Evolutionary conservation across 2,888 invertebrate genomes (phyloP), one percentile per base, ranked within the genome.

Genomic region (Scrobipalpa atriplicella): DNA sequence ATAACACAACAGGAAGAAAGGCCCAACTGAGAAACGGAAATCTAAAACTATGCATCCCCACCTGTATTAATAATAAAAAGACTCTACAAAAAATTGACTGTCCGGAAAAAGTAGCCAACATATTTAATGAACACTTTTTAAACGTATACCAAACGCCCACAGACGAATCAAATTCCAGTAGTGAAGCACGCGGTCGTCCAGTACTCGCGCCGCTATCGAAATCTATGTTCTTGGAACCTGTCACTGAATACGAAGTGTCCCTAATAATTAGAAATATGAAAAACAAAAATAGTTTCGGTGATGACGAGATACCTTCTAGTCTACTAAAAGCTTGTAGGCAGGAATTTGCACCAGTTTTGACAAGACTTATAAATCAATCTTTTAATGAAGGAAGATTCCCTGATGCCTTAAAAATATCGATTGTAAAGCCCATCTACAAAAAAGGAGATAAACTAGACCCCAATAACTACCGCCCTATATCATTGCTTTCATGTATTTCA

Each of bases 281-380:
- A 36, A 58, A 21, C 10, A 3, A 7, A n/a, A 58, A 36, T n/a
- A 36, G 36, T 58, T 16, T 58, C 2, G 47, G 47, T 3, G 47
- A 47, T 9, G 47, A 47, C 13, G 47, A 47, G 13, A 47, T 47
- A 47, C 47, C 47, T 3, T 8, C 47, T 47, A 13, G 13, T 13
- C 7, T 47, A 13, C 47, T 54, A 10, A 54, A 54, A 21, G 18
- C 21, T 8, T 54, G 54, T 18, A 18, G 3, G 6, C 3, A 10
- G 3, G 65, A 66, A 41, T 58, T 69, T 8, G 47, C 19, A 1
- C 8, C 36, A 11, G 65, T 67, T 13, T 41, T 70, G 11, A 64
- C 70, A 29, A 18, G 11, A 7, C 29, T 68, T 11, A 64, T 68
- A 10, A 70, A 70, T 29, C 70, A 68, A 36, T 68, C 65, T 7